These are phyloP conservation scores for Drosophila azteca DNA, from an alignment of 1,140 invertebrate genomes.

Conservation along the genomic window DNA sequence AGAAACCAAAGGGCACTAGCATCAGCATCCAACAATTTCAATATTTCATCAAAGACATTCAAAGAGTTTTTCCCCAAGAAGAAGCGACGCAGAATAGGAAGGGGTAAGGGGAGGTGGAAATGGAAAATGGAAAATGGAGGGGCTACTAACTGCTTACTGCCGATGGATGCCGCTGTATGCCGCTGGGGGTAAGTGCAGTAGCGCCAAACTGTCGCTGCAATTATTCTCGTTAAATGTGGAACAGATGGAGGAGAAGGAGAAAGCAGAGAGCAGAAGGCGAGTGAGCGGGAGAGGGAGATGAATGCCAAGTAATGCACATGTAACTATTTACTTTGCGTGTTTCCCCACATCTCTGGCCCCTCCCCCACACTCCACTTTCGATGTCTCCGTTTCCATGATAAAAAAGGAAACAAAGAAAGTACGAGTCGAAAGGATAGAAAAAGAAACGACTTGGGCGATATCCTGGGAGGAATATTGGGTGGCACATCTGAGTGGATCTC, in stretches of 20 bases:
- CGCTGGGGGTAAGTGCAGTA: conserved; percentile 68
- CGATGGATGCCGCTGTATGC: conserved; percentile 6
- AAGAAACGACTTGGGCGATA: neutral
- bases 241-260: conserved; percentile 25
- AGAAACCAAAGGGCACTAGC: conserved; percentile 29
- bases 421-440: neutral
- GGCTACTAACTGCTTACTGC: conserved; percentile 21
- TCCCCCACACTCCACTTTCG: neutral
- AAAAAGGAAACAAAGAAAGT: conserved; percentile 61
- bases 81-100: neutral
- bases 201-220: conserved; percentile 78
- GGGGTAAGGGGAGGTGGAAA: conserved; percentile 18
- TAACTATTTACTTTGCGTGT: conserved; percentile 79
- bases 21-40: conserved; percentile 73
- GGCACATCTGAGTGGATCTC: no score
- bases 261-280: neutral
- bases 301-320: conserved; percentile 80
- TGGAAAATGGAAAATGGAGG: no score
- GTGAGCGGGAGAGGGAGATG: conserved; percentile 41
- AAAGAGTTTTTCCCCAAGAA: conserved; percentile 45
- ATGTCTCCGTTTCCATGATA: conserved; percentile 14
- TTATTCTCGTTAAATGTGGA: conserved; percentile 80
- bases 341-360: conserved; percentile 19
- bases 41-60: conserved; percentile 81
- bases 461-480: neutral